A percentile compares a stretch with the other conserved stretches of the same genome.
These are phyloP conservation scores for Camponotus floridanus DNA, from an alignment of 1,140 invertebrate species.

Conservation along the genomic window DNA sequence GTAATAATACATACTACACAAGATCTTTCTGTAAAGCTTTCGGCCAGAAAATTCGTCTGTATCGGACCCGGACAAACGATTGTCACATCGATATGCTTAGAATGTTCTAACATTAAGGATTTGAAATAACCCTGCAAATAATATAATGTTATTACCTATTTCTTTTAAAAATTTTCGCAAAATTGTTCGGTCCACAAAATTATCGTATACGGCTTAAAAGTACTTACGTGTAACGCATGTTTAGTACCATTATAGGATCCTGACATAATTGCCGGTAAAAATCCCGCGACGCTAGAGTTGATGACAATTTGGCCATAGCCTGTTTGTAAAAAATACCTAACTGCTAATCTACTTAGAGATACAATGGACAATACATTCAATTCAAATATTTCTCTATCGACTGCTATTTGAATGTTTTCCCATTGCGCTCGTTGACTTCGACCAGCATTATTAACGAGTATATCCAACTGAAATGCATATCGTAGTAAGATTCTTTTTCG, in stretches of 20 bases:
- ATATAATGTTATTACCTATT: neutral
- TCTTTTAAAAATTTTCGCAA: neutral
- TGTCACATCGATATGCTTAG: slow-evolving; percentile 89
- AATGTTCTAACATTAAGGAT: slow-evolving; percentile 88
- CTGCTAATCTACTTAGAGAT: slow-evolving; percentile 89
- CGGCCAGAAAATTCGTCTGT: slow-evolving; percentile 90
- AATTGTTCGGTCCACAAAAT: neutral
- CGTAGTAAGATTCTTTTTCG: neutral
- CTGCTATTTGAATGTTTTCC: slow-evolving; percentile 91
- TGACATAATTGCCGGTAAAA: slow-evolving; percentile 90
- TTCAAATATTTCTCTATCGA: slow-evolving; percentile 93
- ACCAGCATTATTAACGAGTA: slow-evolving; percentile 94
- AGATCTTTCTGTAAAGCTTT: slow-evolving; percentile 89
- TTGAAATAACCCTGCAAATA: slow-evolving; percentile 90
- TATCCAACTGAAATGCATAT: slow-evolving; percentile 88
- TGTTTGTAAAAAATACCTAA: slow-evolving; percentile 89
- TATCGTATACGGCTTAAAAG: too few species aligned
- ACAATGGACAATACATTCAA: slow-evolving; percentile 93
- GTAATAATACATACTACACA: slow-evolving; percentile 86
- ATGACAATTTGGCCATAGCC: slow-evolving; percentile 90
- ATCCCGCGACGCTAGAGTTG: slow-evolving; percentile 91
- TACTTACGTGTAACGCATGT: slow-evolving; percentile 92
- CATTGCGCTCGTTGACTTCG: slow-evolving; percentile 92
- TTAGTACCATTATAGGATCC: slow-evolving; percentile 93
- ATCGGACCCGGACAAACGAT: slow-evolving; percentile 92